These are phyloP conservation scores for Pipistrellus pipistrellus DNA, from an alignment of 2,797 vertebrate genomes.

Conservation along the genomic window DNA sequence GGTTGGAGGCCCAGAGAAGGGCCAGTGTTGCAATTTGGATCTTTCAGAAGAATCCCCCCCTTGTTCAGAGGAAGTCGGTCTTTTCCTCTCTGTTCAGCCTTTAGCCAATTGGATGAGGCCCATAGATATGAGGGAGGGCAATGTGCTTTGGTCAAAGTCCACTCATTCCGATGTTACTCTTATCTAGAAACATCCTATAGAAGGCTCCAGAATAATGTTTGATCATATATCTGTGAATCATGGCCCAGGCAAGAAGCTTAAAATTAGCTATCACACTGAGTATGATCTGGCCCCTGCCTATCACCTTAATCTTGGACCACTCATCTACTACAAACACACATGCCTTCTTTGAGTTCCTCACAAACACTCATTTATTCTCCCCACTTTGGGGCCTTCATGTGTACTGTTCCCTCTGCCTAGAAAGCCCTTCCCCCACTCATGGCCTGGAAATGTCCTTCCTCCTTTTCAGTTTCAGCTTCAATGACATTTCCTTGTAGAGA, in stretches of 20 bases:
- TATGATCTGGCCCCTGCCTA: background rate
- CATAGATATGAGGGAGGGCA: background rate
- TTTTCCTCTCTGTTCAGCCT: background rate
- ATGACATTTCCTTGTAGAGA: too few species aligned
- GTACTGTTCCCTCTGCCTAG: background rate
- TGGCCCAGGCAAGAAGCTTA: background rate
- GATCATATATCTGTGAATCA: background rate
- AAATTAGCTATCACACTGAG: background rate
- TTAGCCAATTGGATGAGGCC: background rate
- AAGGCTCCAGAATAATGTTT: background rate
- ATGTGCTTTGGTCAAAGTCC: background rate
- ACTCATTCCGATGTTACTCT: background rate
- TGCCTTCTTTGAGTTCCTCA: background rate
- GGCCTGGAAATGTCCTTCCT: background rate
- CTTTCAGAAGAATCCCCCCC: background rate
- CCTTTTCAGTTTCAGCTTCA: background rate
- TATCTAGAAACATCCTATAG: background rate
- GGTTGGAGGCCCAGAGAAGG: background rate
- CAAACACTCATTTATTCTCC: background rate
- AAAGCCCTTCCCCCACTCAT: background rate
- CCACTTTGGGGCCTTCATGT: background rate
- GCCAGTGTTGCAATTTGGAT: background rate
- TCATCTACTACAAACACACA: background rate
- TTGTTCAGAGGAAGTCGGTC: background rate
- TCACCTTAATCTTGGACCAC: background rate